phyloP scores from a whole-genome alignment of 2,888 invertebrate genomes.

The Cinara cedri region DNA sequence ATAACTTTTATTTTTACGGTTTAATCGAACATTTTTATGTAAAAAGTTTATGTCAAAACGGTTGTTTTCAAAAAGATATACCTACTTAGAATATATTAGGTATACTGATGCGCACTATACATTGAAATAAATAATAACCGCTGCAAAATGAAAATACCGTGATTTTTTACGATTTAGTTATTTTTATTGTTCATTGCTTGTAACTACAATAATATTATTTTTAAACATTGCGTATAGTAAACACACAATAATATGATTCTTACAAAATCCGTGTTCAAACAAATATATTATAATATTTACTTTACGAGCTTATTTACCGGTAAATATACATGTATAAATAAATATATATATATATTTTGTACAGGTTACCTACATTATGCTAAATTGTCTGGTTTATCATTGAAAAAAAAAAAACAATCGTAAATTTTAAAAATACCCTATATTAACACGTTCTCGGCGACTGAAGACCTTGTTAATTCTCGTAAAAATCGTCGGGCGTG shows the following conservation, averaged over 20 bases:
- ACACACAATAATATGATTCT: background rate
- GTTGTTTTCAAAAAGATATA: too few species aligned
- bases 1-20: background rate
- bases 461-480: conserved; percentile 18
- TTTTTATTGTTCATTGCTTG: background rate
- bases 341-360: background rate
- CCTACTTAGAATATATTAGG: background rate
- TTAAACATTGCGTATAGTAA: conserved; percentile 1
- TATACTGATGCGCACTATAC: too few species aligned
- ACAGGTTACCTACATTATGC: background rate
- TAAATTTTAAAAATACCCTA: conserved; percentile 27
- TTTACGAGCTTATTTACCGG: conserved; percentile 22
- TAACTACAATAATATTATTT: conserved; percentile 21
- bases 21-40: background rate
- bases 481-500: conserved; percentile 23
- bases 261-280: conserved; percentile 4
- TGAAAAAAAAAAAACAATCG: background rate
- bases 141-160: background rate
- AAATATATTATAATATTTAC: background rate
- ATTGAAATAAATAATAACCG: background rate
- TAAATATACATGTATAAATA: background rate
- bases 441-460: background rate
- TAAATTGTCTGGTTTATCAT: conserved; percentile 11
- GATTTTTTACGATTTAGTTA: background rate
- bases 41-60: background rate